Evolutionary conservation across 2,797 vertebrate genomes (phyloP).

Genomic region (Gouania willdenowi): DNA sequence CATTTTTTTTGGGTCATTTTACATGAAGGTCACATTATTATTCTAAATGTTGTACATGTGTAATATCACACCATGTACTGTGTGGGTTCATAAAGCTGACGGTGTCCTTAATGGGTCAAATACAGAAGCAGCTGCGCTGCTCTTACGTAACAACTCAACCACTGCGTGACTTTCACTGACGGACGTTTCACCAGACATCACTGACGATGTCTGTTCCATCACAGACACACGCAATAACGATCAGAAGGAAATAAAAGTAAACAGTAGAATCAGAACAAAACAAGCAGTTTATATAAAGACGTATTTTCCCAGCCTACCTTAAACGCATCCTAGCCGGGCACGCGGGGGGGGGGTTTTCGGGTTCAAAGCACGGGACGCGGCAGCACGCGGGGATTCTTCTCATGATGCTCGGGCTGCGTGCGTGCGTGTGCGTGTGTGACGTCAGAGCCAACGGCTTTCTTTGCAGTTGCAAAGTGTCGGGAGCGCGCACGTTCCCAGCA

Average conservation of each 20-base stretch:
- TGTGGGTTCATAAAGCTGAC: too few species aligned
- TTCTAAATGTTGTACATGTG: too few species aligned
- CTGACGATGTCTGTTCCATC: background rate
- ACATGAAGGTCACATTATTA: too few species aligned
- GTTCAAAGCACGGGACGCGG: conserved; percentile 30
- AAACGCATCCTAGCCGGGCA: conserved; percentile 30
- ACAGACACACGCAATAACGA: rapidly evolving
- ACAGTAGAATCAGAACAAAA: background rate
- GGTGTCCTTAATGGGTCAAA: background rate
- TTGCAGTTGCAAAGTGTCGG: too few species aligned
- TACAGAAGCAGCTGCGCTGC: conserved; percentile 44
- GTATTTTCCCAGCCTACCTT: conserved; percentile 36
- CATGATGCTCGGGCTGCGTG: conserved; percentile 50
- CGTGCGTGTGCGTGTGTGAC: too few species aligned
- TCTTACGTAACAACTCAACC: conserved; percentile 58
- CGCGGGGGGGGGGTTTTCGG: background rate
- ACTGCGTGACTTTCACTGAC: conserved; percentile 17
- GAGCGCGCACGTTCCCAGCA: too few species aligned
- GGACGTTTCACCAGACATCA: conserved; percentile 47
- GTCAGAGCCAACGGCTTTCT: too few species aligned
- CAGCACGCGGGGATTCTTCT: conserved; percentile 24
- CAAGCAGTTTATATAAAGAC: background rate
- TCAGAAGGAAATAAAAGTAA: background rate
- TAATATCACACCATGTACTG: too few species aligned
- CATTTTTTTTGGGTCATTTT: too few species aligned